Evolutionary conservation across 1,140 invertebrate genomes (phyloP).

Genomic region (Papilio machaon): DNA sequence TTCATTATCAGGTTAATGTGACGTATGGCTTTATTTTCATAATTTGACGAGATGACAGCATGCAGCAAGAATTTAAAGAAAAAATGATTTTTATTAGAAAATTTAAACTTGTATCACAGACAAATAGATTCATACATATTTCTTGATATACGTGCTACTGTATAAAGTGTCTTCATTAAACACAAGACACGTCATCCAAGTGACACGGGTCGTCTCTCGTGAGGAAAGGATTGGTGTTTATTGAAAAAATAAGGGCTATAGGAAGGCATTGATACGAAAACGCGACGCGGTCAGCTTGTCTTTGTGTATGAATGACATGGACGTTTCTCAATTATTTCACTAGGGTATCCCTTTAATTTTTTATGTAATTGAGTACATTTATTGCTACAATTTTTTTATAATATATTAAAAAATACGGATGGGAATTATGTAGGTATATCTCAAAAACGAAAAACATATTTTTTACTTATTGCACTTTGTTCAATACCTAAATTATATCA

Average conservation of each 20-base stretch:
- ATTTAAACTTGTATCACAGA: constrained; percentile 3
- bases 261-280: constrained; percentile 25
- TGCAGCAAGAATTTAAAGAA: not conserved
- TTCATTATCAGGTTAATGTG: too few relatives aligned
- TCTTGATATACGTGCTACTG: constrained; percentile 41
- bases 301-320: constrained; percentile 48
- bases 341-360: constrained; percentile 33
- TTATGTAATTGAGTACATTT: not conserved
- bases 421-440: too few relatives aligned
- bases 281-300: constrained; percentile 23
- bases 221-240: constrained; percentile 52
- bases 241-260: constrained; percentile 52
- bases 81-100: not conserved
- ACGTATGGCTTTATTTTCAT: too few relatives aligned
- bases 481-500: too few relatives aligned
- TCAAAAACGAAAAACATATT: too few relatives aligned
- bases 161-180: constrained; percentile 39
- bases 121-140: constrained; percentile 17
- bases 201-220: constrained; percentile 47
- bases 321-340: constrained; percentile 28
- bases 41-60: not conserved
- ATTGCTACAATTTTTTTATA: not conserved
- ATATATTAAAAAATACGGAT: not conserved
- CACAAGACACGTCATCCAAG: constrained; percentile 44
- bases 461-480: too few relatives aligned